phyloP scores from a whole-genome alignment of 2,113 vertebrate species.

The Apteryx mantelli region DNA sequence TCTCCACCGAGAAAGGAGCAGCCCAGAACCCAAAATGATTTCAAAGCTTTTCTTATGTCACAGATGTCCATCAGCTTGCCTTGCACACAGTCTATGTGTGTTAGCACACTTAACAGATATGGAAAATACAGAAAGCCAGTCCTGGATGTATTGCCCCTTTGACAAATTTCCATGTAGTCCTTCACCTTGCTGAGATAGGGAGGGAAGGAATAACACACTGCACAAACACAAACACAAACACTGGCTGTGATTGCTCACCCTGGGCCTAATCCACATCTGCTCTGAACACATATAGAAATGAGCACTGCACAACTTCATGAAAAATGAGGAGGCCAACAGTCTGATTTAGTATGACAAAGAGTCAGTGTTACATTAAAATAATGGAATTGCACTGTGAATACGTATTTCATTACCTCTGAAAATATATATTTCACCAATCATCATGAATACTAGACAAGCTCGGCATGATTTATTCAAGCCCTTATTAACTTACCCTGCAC shows the following conservation, averaged over 20 bases:
- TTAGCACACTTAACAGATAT: rapidly evolving
- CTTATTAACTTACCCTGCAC: slow-evolving; percentile 6
- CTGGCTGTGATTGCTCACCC: neutral
- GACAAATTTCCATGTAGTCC: neutral
- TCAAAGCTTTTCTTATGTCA: neutral
- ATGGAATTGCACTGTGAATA: neutral
- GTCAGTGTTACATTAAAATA: neutral
- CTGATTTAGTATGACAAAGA: neutral
- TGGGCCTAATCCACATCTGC: neutral
- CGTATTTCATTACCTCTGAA: neutral
- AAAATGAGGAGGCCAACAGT: neutral
- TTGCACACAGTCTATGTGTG: rapidly evolving
- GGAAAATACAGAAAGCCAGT: neutral
- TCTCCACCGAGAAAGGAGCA: neutral
- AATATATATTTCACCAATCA: neutral
- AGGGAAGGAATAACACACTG: neutral
- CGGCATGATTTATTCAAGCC: neutral
- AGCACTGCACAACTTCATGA: neutral
- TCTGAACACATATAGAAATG: neutral
- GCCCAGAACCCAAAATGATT: neutral
- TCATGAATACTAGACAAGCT: neutral
- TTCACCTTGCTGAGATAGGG: neutral
- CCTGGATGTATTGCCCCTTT: neutral
- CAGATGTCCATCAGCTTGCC: neutral
- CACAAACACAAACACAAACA: neutral